These are phyloP conservation scores for Lamellibrachia satsuma DNA, from an alignment of 2,888 invertebrate genomes.

Conservation along the genomic window DNA sequence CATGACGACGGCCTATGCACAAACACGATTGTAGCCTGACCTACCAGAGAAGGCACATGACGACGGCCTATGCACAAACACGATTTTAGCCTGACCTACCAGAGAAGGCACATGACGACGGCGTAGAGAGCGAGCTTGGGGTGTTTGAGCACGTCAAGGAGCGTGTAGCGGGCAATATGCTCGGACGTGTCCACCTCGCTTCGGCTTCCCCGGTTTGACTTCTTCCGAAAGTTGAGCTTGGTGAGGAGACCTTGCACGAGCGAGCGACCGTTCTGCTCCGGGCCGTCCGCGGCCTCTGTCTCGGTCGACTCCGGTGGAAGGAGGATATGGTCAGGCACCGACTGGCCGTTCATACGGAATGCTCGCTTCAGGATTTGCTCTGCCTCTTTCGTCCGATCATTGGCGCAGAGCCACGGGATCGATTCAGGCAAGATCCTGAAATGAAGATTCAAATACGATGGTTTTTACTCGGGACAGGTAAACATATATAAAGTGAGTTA, in stretches of 20 bases:
- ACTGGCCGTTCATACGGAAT: conserved; percentile 41
- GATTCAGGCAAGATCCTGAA: conserved; percentile 46
- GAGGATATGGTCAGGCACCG: conserved; percentile 40
- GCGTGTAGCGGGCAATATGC: conserved; percentile 35
- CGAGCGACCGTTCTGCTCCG: background rate
- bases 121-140: conserved; percentile 38
- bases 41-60: no score
- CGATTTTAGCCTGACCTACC: conserved; percentile 34
- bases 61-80: no score
- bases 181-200: conserved; percentile 26
- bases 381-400: conserved; percentile 39
- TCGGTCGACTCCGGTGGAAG: conserved; percentile 8
- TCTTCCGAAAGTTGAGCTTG: conserved; percentile 17
- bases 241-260: conserved; percentile 1
- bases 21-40: no score
- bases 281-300: background rate
- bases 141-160: conserved; percentile 42
- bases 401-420: conserved; percentile 46
- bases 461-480: background rate
- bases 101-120: conserved; percentile 45
- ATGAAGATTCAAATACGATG: background rate
- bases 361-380: conserved; percentile 41
- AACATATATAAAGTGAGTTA: no score
- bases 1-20: no score
- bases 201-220: background rate